Percentiles rank a stretch among this genome's conserved stretches.
Evolutionary conservation across 2,797 vertebrate genomes (phyloP).

Genomic region (Enteromius treurensis): DNA sequence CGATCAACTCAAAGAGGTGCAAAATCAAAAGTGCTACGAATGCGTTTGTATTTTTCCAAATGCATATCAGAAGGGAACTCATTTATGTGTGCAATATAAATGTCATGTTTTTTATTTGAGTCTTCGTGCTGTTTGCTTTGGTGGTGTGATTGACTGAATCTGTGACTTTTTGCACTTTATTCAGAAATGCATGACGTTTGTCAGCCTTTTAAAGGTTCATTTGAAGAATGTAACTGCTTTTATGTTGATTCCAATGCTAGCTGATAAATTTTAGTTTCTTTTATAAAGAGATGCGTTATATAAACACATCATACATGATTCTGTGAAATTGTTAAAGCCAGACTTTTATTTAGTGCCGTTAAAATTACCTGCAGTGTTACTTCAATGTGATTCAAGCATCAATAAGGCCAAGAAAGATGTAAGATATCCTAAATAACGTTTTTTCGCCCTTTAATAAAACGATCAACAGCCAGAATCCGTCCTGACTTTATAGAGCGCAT

Average conservation of each 20-base stretch:
- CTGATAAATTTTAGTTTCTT: neutral
- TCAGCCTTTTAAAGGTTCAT: constrained; percentile 1
- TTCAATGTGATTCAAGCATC: neutral
- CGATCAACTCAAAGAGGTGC: constrained; percentile 13
- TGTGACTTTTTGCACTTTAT: constrained; percentile 41
- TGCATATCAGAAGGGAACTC: neutral
- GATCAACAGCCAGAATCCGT: neutral
- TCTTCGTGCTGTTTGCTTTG: constrained; percentile 35
- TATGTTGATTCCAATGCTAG: neutral
- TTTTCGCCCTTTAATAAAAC: neutral
- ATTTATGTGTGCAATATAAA: neutral
- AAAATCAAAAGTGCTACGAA: constrained; percentile 22
- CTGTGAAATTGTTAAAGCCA: constrained; percentile 3
- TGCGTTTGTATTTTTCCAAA: constrained; percentile 1
- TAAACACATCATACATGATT: neutral
- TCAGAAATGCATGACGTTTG: constrained; percentile 26
- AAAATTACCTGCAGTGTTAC: neutral
- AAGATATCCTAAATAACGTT: neutral
- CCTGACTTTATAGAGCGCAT: neutral
- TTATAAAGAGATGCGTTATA: neutral
- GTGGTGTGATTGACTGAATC: neutral
- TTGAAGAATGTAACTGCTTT: constrained; percentile 1
- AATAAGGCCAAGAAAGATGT: neutral
- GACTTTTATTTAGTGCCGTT: neutral
- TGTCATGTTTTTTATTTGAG: constrained; percentile 26